Percentiles rank a stretch among this genome's conserved stretches.
These are phyloP conservation scores for Drosophila macrothrix DNA, from an alignment of 2,888 invertebrate genomes.

Conservation along the genomic window DNA sequence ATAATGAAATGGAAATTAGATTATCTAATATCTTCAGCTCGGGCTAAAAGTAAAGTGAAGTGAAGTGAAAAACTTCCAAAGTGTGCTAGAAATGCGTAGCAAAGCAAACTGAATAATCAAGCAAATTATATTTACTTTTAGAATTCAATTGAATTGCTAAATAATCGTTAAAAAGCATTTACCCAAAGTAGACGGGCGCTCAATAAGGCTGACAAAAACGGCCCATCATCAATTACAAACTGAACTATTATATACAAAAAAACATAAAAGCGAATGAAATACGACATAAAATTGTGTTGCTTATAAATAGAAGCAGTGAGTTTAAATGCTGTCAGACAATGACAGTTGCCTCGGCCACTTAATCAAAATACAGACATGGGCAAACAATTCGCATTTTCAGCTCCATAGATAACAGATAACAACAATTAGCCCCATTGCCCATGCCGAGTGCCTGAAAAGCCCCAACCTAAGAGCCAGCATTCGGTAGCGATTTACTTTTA, in stretches of 20 bases:
- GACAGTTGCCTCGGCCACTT: slow-evolving; percentile 68
- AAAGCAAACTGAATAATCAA: neutral
- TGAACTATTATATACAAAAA: slow-evolving; percentile 22
- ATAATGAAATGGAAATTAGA: too few relatives aligned
- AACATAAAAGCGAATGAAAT: slow-evolving; percentile 33
- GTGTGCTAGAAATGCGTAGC: neutral
- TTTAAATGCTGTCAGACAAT: slow-evolving; percentile 47
- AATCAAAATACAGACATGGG: slow-evolving; percentile 77
- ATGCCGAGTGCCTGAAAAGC: slow-evolving; percentile 53
- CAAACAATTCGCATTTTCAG: slow-evolving; percentile 69
- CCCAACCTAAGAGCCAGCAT: slow-evolving; percentile 41
- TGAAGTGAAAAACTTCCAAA: neutral
- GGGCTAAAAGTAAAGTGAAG: neutral
- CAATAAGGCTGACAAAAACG: slow-evolving; percentile 40
- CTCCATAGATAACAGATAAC: slow-evolving; percentile 54
- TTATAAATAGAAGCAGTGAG: slow-evolving; percentile 62
- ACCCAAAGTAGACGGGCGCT: slow-evolving; percentile 50
- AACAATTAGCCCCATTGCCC: slow-evolving; percentile 55
- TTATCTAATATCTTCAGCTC: neutral
- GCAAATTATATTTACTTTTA: neutral
- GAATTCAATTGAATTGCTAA: slow-evolving; percentile 19
- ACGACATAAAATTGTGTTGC: slow-evolving; percentile 54
- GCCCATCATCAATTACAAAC: slow-evolving; percentile 75
- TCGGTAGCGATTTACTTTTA: slow-evolving; percentile 46
- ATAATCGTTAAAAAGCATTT: slow-evolving; percentile 29